phyloP scores from a whole-genome alignment of 2,888 invertebrate genomes.

The Hyposoter didymator region DNA sequence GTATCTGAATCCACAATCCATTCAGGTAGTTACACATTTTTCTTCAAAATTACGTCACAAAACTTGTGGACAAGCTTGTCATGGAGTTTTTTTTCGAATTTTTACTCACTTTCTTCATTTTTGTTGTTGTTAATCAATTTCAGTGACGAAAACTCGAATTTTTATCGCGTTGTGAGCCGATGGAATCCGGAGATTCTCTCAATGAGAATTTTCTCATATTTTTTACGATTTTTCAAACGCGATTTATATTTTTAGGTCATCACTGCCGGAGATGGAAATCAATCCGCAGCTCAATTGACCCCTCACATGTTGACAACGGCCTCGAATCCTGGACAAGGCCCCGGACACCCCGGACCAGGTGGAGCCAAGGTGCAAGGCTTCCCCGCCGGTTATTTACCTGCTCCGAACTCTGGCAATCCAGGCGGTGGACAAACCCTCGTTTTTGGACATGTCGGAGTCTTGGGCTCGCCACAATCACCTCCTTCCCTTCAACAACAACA shows the following conservation, averaged over 20 bases:
- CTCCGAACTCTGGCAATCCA: constrained; percentile 91
- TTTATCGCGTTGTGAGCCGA: not conserved
- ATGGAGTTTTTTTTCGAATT: not conserved
- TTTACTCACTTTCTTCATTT: not conserved
- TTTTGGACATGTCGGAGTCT: constrained; percentile 89
- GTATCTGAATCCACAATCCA: constrained; percentile 92
- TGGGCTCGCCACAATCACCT: constrained; percentile 87
- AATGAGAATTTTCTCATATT: not conserved
- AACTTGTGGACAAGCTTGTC: not conserved
- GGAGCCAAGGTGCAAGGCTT: constrained; percentile 84
- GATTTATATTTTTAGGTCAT: constrained; percentile 87
- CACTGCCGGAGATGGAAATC: constrained; percentile 93
- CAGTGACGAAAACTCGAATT: not conserved
- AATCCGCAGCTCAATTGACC: constrained; percentile 89
- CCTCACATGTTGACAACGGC: constrained; percentile 93
- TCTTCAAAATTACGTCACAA: not conserved
- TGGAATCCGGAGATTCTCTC: not conserved
- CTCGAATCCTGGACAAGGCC: constrained; percentile 80
- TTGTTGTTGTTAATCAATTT: not conserved
- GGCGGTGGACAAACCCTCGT: constrained; percentile 89
- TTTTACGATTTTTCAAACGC: constrained; percentile 13
- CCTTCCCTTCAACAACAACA: constrained; percentile 80
- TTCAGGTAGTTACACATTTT: constrained; percentile 85
- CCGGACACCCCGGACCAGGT: constrained; percentile 79
- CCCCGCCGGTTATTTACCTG: constrained; percentile 91